phyloP scores from a whole-genome alignment of 2,797 vertebrate genomes.

The Australoheros facetus region DNA sequence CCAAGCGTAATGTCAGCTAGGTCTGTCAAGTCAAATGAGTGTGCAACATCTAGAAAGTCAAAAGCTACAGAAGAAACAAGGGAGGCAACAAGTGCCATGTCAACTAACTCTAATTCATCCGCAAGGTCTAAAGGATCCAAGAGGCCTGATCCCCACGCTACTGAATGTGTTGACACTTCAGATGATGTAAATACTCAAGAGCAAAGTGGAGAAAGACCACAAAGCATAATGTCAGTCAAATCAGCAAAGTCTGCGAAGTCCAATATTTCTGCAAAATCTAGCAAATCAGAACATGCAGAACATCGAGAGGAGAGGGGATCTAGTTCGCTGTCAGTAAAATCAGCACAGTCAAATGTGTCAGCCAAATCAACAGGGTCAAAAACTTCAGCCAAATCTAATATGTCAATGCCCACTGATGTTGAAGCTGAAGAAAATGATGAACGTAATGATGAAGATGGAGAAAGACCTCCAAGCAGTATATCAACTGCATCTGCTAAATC shows the following conservation, averaged over 20 bases:
- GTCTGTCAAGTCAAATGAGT: slow-evolving; percentile 39
- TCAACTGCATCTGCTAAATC: slow-evolving; percentile 52
- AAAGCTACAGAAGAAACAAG: background rate
- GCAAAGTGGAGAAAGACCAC: slow-evolving; percentile 44
- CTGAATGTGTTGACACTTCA: slow-evolving; percentile 4
- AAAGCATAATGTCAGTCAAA: slow-evolving; percentile 56
- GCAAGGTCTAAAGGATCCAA: slow-evolving; percentile 43
- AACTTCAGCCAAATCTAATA: slow-evolving; percentile 53
- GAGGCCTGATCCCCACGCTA: background rate
- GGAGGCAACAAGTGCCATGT: slow-evolving; percentile 43
- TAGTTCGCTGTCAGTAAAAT: slow-evolving; percentile 53
- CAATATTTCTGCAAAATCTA: slow-evolving; percentile 52
- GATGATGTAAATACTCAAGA: slow-evolving; percentile 12
- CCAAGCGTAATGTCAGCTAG: slow-evolving; percentile 27
- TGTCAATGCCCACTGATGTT: background rate
- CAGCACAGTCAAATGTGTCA: slow-evolving; percentile 43
- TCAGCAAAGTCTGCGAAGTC: slow-evolving; percentile 60
- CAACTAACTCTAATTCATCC: slow-evolving; percentile 47
- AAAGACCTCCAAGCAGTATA: slow-evolving; percentile 48
- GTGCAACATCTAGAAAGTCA: slow-evolving; percentile 43
- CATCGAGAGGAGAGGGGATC: slow-evolving; percentile 30
- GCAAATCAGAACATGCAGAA: slow-evolving; percentile 25
- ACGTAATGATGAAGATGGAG: background rate
- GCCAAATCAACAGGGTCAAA: slow-evolving; percentile 44
- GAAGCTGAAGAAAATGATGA: slow-evolving; percentile 23